phyloP scores from a whole-genome alignment of 2,113 vertebrate species.

The Syrmaticus mikado region DNA sequence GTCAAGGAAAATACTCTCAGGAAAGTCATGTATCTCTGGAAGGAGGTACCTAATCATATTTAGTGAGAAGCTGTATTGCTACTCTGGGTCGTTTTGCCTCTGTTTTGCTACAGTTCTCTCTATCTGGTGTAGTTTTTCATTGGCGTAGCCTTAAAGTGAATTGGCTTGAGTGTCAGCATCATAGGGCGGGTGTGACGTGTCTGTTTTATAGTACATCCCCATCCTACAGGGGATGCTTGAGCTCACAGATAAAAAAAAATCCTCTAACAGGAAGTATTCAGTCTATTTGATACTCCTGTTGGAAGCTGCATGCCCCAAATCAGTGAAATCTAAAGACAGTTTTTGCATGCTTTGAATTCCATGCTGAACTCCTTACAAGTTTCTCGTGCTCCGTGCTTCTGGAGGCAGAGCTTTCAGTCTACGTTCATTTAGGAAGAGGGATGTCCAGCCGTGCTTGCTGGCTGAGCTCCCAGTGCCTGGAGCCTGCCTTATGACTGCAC shows the following conservation, averaged over 20 bases:
- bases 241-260: not conserved
- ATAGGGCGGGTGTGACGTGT: not conserved
- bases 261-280: not conserved
- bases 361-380: rapidly evolving
- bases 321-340: too few species aligned
- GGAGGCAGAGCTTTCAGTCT: not conserved
- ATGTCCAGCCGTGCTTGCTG: not conserved
- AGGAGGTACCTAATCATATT: not conserved
- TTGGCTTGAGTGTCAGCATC: not conserved
- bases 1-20: not conserved
- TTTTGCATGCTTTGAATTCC: not conserved
- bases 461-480: not conserved
- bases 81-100: not conserved
- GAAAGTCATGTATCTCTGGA: not conserved
- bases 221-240: not conserved
- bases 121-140: too few species aligned
- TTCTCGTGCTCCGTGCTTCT: rapidly evolving
- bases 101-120: not conserved
- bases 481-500: rapidly evolving
- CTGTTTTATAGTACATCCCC: too few species aligned
- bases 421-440: rapidly evolving
- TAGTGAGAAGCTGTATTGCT: not conserved
- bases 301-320: not conserved
- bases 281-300: not conserved
- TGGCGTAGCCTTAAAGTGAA: not conserved